A percentile compares a stretch with the other conserved stretches of the same genome.
Conservation (phyloP, 2,888 invertebrate genomes). For the Palloptera scutellata region DNA sequence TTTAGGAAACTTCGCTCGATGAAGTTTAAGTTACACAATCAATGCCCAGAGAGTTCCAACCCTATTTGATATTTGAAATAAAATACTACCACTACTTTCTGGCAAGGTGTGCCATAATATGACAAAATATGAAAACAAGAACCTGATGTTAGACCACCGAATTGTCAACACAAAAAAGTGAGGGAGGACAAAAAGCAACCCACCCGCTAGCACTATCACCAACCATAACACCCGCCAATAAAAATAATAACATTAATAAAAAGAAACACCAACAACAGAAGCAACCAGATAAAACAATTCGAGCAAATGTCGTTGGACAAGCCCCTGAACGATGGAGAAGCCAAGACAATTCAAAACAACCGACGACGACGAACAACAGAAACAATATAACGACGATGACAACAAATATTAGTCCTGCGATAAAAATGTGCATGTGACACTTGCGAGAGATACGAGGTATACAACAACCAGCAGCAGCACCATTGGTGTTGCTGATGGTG, state of each 20-base stretch:
- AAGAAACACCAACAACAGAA: slow-evolving; percentile 11
- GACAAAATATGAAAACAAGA: no score
- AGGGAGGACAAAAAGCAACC: no score
- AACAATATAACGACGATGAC: background rate
- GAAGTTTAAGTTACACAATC: no score
- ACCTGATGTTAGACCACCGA: slow-evolving; percentile 32
- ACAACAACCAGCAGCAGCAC: background rate
- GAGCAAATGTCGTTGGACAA: slow-evolving; percentile 30
- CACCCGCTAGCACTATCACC: no score
- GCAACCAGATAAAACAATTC: slow-evolving; percentile 22
- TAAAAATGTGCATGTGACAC: slow-evolving; percentile 32
- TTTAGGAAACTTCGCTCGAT: no score
- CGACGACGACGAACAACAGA: slow-evolving; percentile 14
- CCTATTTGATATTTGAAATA: no score
- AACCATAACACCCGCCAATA: background rate
- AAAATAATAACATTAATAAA: background rate
- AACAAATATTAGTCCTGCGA: slow-evolving; percentile 23
- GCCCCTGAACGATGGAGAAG: slow-evolving; percentile 31
- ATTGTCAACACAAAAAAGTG: no score
- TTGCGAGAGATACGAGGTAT: slow-evolving; percentile 6
- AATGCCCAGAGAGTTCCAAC: no score
- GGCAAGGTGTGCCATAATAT: no score
- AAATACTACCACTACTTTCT: no score
- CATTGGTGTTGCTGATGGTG: background rate
- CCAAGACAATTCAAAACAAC: slow-evolving; percentile 9